Evolutionary conservation across 2,888 invertebrate genomes (phyloP).

Genomic region (Osmoderma eremita): DNA sequence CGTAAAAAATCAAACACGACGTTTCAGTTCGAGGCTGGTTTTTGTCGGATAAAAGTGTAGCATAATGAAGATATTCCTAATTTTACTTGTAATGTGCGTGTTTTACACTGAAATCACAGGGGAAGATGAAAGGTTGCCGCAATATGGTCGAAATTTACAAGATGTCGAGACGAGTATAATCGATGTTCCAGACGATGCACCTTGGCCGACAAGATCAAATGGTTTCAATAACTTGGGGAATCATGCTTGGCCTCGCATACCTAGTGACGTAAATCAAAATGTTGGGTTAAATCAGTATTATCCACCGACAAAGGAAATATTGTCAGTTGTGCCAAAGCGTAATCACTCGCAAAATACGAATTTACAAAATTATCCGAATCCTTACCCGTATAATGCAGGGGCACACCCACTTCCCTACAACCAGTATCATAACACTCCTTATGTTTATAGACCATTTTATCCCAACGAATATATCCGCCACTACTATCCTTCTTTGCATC

Average conservation of each 20-base stretch:
- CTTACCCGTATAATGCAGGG: background rate
- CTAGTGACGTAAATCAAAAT: background rate
- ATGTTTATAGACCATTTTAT: constrained; percentile 20
- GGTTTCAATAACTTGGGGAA: background rate
- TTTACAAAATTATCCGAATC: background rate
- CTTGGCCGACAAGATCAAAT: background rate
- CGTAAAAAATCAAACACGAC: background rate
- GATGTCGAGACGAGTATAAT: constrained; percentile 13
- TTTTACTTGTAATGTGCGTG: background rate
- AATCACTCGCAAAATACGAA: background rate
- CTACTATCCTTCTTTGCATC: constrained; percentile 8
- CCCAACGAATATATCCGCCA: background rate
- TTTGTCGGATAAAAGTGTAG: background rate
- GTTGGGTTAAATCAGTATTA: background rate
- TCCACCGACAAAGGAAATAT: background rate
- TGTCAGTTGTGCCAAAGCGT: background rate
- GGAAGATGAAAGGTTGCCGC: background rate
- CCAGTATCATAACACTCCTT: background rate
- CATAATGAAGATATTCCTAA: background rate
- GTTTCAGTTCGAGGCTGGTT: constrained; percentile 3
- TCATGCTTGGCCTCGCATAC: background rate
- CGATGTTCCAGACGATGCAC: constrained; percentile 18
- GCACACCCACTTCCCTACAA: background rate
- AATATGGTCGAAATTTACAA: constrained; percentile 4
- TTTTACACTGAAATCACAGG: background rate